Evolutionary conservation across 2,113 vertebrate species (phyloP).

Genomic region (Rhineura floridana): DNA sequence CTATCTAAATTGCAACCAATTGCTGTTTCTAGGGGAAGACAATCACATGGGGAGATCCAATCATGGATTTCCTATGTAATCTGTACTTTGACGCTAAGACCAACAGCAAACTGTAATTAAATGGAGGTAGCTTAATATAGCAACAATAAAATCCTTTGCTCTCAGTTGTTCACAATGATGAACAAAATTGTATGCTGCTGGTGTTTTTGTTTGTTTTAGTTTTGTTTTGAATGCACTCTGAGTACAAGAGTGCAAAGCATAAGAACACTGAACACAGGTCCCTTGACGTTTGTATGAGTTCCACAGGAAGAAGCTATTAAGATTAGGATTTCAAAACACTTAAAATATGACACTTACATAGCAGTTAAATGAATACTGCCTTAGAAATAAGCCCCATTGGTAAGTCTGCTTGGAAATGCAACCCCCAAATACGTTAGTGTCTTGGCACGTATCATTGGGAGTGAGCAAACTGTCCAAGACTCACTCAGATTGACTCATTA

Average conservation of each 20-base stretch:
- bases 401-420: no score
- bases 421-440: no score
- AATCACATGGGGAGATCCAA: not conserved
- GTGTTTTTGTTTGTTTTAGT: not conserved
- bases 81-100: not conserved
- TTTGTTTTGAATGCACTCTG: not conserved
- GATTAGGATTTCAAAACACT: not conserved
- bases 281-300: not conserved
- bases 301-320: not conserved
- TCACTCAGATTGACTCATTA: no score
- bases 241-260: no score
- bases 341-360: no score
- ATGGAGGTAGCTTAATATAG: not conserved
- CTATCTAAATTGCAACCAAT: not conserved
- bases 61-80: not conserved
- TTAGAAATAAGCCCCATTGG: no score
- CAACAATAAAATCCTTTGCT: not conserved
- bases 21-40: not conserved
- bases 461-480: no score
- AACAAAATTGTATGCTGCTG: not conserved
- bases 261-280: no score
- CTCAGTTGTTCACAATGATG: not conserved
- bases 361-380: no score
- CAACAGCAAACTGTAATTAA: not conserved
- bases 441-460: no score